Conservation (phyloP, 2,113 vertebrate genomes). For the Bettongia penicillata region DNA sequence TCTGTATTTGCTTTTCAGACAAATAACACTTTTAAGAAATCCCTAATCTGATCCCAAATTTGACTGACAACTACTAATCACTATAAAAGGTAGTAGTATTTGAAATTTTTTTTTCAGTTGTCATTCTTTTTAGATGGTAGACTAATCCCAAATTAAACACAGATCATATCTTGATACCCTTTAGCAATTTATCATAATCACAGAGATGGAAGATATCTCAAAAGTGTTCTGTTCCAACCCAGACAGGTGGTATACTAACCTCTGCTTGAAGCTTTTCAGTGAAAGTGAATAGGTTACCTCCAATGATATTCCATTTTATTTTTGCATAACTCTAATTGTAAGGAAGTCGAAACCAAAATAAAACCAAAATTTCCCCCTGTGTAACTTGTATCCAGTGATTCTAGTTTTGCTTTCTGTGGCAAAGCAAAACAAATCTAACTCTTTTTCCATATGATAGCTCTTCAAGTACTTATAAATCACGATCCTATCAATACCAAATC, state of each 20-base stretch:
- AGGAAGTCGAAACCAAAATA: neutral
- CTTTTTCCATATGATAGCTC: neutral
- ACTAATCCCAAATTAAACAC: neutral
- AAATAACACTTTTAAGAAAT: neutral
- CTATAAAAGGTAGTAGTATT: neutral
- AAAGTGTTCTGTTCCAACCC: neutral
- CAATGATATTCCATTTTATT: neutral
- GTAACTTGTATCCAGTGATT: neutral
- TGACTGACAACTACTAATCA: neutral
- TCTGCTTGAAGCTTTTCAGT: neutral
- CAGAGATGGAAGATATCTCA: neutral
- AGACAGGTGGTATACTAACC: neutral
- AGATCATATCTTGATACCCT: neutral
- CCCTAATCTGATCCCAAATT: neutral
- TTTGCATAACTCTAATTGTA: neutral
- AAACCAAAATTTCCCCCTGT: neutral
- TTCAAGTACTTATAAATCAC: neutral
- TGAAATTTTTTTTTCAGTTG: neutral
- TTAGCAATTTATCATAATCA: neutral
- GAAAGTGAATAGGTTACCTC: neutral
- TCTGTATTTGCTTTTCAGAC: neutral
- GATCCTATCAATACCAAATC: neutral
- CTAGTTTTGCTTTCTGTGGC: neutral
- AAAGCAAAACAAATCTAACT: neutral
- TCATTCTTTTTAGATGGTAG: neutral